phyloP scores from a whole-genome alignment of 2,888 invertebrate species.

The Molorchus minor region DNA sequence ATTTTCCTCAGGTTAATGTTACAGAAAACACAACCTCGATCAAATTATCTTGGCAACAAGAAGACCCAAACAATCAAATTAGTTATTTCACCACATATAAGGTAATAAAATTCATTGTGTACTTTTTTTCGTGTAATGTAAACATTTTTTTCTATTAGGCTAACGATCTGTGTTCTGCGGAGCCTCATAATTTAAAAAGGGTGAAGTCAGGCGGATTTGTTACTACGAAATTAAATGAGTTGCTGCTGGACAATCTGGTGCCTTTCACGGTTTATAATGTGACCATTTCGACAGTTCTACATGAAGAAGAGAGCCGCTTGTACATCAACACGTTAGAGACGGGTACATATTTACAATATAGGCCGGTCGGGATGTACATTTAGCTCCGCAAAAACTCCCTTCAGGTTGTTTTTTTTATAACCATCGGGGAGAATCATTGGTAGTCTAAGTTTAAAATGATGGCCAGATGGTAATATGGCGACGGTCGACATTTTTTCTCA shows the following conservation, averaged over 20 bases:
- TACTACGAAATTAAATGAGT: constrained; percentile 49
- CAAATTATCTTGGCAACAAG: constrained; percentile 48
- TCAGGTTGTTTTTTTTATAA: too few relatives aligned
- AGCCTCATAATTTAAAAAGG: constrained; percentile 44
- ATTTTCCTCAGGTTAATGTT: constrained; percentile 45
- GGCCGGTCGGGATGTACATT: not conserved
- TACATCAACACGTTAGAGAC: constrained; percentile 50
- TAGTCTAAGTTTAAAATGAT: too few relatives aligned
- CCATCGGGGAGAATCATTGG: too few relatives aligned
- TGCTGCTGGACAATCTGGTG: constrained; percentile 50
- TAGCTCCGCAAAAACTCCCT: too few relatives aligned
- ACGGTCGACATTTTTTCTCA: too few relatives aligned
- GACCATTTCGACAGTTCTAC: constrained; percentile 52
- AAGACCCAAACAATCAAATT: constrained; percentile 47
- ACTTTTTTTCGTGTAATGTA: too few relatives aligned
- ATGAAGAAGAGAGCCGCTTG: constrained; percentile 45
- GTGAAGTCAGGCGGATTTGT: constrained; percentile 55
- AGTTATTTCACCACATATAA: constrained; percentile 52
- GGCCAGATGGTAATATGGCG: too few relatives aligned
- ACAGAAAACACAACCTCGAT: constrained; percentile 46
- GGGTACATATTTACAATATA: constrained; percentile 43
- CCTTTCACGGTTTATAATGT: constrained; percentile 57
- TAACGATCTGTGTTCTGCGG: constrained; percentile 48
- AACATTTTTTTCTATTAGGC: too few relatives aligned
- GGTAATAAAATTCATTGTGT: too few relatives aligned